A percentile compares a stretch with the other conserved stretches of the same genome.
Conservation (phyloP, 2,797 vertebrate genomes). For the Pangasius sanitwongsei region DNA sequence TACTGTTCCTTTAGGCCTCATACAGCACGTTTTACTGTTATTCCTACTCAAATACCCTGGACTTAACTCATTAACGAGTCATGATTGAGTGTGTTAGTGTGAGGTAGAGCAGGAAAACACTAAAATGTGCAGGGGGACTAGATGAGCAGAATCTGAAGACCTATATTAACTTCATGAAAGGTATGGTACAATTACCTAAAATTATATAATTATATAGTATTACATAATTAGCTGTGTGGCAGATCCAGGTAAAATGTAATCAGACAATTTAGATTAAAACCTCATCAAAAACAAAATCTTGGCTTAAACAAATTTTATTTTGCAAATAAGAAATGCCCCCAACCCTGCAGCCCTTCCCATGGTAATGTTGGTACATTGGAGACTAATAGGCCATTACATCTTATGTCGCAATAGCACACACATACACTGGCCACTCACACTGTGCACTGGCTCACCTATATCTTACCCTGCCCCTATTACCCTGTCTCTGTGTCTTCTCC, state of each 20-base stretch:
- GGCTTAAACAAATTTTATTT: neutral
- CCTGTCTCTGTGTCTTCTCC: neutral
- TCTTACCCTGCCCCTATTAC: neutral
- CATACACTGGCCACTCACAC: neutral
- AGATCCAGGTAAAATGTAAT: neutral
- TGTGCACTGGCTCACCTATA: neutral
- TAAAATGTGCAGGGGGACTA: neutral
- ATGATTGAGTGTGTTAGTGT: neutral
- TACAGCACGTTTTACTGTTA: neutral
- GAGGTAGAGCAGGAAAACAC: neutral
- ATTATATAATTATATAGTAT: no score
- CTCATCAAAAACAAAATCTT: neutral
- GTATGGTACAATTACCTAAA: neutral
- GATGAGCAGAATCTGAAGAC: neutral
- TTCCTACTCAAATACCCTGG: neutral
- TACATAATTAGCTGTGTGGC: neutral
- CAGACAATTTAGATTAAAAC: neutral
- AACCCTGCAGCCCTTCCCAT: neutral
- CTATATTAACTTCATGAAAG: neutral
- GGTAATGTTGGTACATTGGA: neutral
- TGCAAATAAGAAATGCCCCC: neutral
- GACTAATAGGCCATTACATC: neutral
- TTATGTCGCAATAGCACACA: neutral
- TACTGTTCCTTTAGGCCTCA: neutral
- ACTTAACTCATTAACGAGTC: neutral